Percentiles rank a stretch among this genome's conserved stretches.
Evolutionary conservation across 2,888 invertebrate species (phyloP).

Genomic region (Coleophora deauratella): DNA sequence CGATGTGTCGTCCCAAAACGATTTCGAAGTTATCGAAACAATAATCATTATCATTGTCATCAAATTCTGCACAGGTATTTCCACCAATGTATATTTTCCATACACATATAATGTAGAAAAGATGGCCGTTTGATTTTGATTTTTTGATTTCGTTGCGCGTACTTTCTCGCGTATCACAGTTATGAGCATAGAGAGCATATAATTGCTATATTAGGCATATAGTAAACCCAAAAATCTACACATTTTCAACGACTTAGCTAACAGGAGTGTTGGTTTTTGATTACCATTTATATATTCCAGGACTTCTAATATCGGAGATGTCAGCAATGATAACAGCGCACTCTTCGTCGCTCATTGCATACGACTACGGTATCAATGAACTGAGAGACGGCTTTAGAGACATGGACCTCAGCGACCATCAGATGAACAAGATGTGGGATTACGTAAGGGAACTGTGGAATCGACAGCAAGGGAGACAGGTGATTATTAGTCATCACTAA

Average conservation of each 20-base stretch:
- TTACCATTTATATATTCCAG: conserved; percentile 22
- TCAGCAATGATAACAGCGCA: conserved; percentile 68
- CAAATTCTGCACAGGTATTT: conserved; percentile 69
- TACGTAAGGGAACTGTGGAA: conserved; percentile 70
- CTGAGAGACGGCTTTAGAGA: conserved; percentile 62
- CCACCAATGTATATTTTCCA: conserved; percentile 8
- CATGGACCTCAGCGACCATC: conserved; percentile 62
- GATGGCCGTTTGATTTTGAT: too few relatives aligned
- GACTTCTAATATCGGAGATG: conserved; percentile 69
- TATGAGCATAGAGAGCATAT: too few relatives aligned
- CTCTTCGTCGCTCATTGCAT: conserved; percentile 64
- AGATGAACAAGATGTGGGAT: conserved; percentile 70
- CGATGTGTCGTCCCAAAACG: conserved; percentile 61
- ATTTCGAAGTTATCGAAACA: conserved; percentile 64
- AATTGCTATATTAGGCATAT: too few relatives aligned
- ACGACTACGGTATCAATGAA: conserved; percentile 66
- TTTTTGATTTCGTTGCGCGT: too few relatives aligned
- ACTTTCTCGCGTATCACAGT: too few relatives aligned
- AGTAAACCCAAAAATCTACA: too few relatives aligned
- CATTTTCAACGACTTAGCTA: too few relatives aligned
- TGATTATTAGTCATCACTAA: conserved; percentile 15
- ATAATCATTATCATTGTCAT: conserved; percentile 59
- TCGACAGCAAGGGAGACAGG: conserved; percentile 66
- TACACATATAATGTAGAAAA: too few relatives aligned
- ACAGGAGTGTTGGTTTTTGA: too few relatives aligned